Evolutionary conservation across 2,113 vertebrate genomes (phyloP).

Genomic region (Dascyllus trimaculatus): DNA sequence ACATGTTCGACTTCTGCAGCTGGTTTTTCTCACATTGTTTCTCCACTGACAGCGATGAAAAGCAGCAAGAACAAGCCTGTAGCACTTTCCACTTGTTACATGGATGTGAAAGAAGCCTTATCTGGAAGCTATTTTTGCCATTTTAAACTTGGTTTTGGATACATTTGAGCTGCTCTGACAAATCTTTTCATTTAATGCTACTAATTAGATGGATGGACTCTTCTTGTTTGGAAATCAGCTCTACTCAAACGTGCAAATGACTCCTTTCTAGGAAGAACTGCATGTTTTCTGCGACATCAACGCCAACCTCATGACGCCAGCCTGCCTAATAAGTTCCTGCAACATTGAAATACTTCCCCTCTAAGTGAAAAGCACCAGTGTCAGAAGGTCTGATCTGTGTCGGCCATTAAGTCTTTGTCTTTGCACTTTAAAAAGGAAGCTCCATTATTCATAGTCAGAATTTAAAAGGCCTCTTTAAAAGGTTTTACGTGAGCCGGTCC

Average conservation of each 20-base stretch:
- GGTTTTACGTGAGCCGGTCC: not conserved
- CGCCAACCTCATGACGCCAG: conserved; percentile 3
- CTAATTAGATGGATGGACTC: not conserved
- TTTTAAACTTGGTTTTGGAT: not conserved
- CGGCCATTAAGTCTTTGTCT: conserved; percentile 53
- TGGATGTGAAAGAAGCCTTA: not conserved
- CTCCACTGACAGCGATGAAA: not conserved
- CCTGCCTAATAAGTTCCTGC: conserved; percentile 6
- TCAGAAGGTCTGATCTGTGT: not conserved
- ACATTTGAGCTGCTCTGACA: no score
- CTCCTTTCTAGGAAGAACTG: not conserved
- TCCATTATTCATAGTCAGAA: conserved; percentile 68
- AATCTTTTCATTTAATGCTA: not conserved
- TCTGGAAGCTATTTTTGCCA: not conserved
- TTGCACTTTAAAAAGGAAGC: conserved; percentile 69
- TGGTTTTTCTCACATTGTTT: not conserved
- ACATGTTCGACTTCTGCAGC: not conserved
- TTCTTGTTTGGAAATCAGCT: not conserved
- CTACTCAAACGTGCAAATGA: conserved; percentile 1
- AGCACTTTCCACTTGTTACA: not conserved
- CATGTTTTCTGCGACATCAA: not conserved
- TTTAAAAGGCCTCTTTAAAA: conserved; percentile 31
- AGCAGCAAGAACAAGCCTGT: not conserved
- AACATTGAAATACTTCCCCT: conserved; percentile 43
- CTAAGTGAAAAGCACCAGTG: conserved; percentile 25